Evolutionary conservation across 2,888 invertebrate genomes (phyloP), one percentile per base, ranked within the genome.

Genomic region (Plemyria rubiginata): DNA sequence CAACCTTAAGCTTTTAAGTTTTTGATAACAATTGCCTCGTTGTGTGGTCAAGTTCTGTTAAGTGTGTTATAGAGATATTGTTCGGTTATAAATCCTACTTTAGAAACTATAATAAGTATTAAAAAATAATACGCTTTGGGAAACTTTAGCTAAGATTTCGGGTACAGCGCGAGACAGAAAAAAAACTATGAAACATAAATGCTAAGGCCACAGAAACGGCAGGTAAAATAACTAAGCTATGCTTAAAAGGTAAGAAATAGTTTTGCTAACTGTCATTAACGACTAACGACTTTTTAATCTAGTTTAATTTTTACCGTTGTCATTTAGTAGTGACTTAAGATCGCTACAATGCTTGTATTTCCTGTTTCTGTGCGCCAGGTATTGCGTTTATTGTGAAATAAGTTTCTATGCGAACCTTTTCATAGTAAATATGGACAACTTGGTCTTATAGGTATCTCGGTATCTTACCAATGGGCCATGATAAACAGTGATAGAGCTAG

Each of bases 41-140:
- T 70, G 74, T 77, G 84, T 84, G 85, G 86, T 80, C 78, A 83
- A 79, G 77, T 67, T 1, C 22, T 40, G 82, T 84, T 82, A 81
- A 81, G 68, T 40, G 43, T 51, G 32, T 8, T 48, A 22, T 22
- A 13, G 22, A 13, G 29, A 15, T 9, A 9, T 41, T 49, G 9
- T 57, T 41, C 28, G 11, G 13, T 22, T 32, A 38, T 9, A 38
- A 38, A 38, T 38, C 3, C 36, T 22, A 38, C 11, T 11, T 7
- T 38, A 8, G 11, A 38, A 38, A 11, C 1, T 22, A 22, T 22
- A 22, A 38, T 7, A 38, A 38, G 8, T 11, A 8, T 9, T 38
- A 38, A 0, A 38, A 38, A 2, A 38, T 38, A 38, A 38, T 38
- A 38, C 3, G 36, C 11, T 9, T 38, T 11, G 3, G 36, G 11